Evolutionary conservation across 2,113 vertebrate genomes (phyloP).

Genomic region (Suncus etruscus): DNA sequence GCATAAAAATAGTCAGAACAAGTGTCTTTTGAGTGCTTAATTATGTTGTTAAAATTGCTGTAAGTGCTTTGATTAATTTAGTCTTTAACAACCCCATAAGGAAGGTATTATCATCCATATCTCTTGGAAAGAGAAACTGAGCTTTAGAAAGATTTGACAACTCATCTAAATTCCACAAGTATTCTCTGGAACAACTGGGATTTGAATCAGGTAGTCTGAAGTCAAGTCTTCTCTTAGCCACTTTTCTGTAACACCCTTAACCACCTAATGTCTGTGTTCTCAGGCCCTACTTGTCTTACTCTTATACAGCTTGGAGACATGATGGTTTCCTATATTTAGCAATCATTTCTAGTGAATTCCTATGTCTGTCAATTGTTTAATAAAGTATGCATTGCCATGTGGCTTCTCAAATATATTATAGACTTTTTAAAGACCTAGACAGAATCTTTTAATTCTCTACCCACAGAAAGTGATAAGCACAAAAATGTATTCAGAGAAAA

Average conservation of each 20-base stretch:
- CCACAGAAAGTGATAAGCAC: neutral
- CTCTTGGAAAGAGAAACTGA: neutral
- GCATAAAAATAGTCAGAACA: neutral
- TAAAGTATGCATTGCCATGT: conserved; percentile 43
- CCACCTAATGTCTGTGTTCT: neutral
- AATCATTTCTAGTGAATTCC: conserved; percentile 51
- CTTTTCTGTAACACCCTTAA: neutral
- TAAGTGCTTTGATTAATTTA: neutral
- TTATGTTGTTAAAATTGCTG: neutral
- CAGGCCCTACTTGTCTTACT: neutral
- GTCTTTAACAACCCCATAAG: neutral
- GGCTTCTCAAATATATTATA: neutral
- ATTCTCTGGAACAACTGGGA: neutral
- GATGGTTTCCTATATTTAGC: conserved; percentile 18
- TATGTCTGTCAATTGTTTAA: conserved; percentile 38
- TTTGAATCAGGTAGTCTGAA: neutral
- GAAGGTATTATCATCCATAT: neutral
- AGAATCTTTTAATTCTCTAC: conserved; percentile 47
- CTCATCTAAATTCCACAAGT: neutral
- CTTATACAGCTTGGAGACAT: neutral
- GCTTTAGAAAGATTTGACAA: conserved; percentile 36
- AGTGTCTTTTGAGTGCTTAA: neutral
- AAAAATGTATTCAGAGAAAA: neutral
- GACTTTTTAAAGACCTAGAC: conserved; percentile 47
- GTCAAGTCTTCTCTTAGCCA: neutral